Conservation (phyloP, 1,140 invertebrate genomes). For the Lamellibrachia luymesi region DNA sequence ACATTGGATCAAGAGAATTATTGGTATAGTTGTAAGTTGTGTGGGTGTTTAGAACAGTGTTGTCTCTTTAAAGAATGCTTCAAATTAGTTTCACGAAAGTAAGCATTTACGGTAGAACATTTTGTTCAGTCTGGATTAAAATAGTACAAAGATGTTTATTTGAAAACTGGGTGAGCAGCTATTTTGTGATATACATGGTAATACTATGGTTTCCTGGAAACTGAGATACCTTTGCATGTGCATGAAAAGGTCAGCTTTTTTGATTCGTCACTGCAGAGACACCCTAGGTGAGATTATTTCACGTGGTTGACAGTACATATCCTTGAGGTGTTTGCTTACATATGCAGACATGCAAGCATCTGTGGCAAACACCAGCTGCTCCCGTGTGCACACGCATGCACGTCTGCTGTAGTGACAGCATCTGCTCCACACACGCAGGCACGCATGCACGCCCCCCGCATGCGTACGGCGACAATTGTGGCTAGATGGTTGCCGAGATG, state of each 20-base stretch:
- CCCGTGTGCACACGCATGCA: neutral
- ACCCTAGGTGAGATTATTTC: neutral
- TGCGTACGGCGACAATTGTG: neutral
- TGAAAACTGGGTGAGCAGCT: neutral
- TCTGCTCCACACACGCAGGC: neutral
- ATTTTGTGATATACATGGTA: neutral
- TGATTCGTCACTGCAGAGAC: neutral
- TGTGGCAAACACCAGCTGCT: neutral
- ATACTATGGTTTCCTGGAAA: neutral
- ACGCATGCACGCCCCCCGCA: neutral
- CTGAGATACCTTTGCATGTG: neutral
- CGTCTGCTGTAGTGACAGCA: neutral
- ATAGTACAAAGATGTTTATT: no score
- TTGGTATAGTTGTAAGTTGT: no score
- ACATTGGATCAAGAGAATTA: no score
- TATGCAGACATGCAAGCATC: neutral
- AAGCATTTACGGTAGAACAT: no score
- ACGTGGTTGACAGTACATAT: neutral
- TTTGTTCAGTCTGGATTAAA: no score
- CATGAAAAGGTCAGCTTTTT: neutral
- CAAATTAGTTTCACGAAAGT: no score
- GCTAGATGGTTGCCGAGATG: neutral
- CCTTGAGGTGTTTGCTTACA: neutral
- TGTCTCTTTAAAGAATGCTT: no score
- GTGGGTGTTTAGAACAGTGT: no score